These are phyloP conservation scores for Rhombomys opimus DNA, from an alignment of 2,113 vertebrate genomes.

Conservation along the genomic window DNA sequence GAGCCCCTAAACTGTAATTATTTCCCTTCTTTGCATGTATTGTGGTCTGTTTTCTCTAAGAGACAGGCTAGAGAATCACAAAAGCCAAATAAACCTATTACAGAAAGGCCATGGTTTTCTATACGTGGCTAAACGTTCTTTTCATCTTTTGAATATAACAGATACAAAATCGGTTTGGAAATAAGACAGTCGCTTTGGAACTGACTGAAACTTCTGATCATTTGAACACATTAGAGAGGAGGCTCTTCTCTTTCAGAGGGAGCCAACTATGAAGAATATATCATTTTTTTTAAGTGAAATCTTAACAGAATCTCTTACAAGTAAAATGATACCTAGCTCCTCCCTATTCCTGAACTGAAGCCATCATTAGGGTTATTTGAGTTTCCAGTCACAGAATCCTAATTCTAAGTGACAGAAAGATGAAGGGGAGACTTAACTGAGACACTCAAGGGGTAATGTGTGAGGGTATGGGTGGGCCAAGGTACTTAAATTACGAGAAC, in stretches of 20 bases:
- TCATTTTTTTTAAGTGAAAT: background rate
- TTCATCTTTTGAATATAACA: background rate
- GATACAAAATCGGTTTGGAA: background rate
- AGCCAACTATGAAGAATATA: background rate
- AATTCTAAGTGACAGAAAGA: background rate
- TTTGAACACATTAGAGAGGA: background rate
- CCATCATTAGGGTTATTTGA: background rate
- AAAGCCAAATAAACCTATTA: background rate
- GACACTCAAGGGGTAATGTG: background rate
- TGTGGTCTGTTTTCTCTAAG: background rate
- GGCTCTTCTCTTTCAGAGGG: background rate
- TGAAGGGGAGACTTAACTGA: background rate
- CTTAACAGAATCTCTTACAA: slow-evolving; percentile 19
- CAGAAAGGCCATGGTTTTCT: background rate
- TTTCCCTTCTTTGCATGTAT: background rate
- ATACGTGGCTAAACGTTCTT: background rate
- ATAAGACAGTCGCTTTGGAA: background rate
- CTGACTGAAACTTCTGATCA: slow-evolving; percentile 18
- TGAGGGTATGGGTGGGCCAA: background rate
- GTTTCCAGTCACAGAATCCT: background rate
- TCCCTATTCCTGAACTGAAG: too few relatives aligned
- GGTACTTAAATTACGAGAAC: background rate
- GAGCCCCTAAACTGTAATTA: background rate
- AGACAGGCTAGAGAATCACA: background rate
- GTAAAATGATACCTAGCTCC: background rate